Evolutionary conservation across 2,888 invertebrate genomes (phyloP), one percentile per base, ranked within the genome.

Genomic region (Melipona bicolor): DNA sequence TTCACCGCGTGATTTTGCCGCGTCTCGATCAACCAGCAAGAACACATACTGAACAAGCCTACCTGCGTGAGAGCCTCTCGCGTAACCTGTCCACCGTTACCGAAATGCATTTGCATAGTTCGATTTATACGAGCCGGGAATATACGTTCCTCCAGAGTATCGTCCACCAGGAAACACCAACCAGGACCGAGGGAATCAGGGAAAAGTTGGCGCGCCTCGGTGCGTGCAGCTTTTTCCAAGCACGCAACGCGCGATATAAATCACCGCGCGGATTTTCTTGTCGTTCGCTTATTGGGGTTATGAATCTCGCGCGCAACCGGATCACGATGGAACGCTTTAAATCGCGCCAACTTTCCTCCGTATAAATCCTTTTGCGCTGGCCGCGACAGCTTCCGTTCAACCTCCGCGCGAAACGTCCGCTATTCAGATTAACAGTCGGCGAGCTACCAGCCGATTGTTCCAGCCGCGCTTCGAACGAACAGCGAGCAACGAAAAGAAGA

Each of bases 181-280:
- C 9, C 43, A 43, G 43, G 1, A 43, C 43, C 43, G 6, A 43
- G 9, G 9, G 80, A 86, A 84, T 87, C 79, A 82, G 86, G 83
- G 87, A 84, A 84, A 89, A 36, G 32, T 65, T 36, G 62, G 69
- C 87, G 81, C 74, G 64, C 65, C 36, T 17, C 13, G 15, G 21
- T 24, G 3, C 43, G n/a, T 13, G n/a, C 27, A 11, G 74, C 76
- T 65, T 59, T 79, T 79, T 62, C 72, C 32, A 27, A 24, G 69
- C 50, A 49, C 13, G 36, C 64, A 69, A 61, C 65, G 64, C 67
- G 68, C 43, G 43, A 43, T 9, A 83, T 87, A 86, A 86, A 89
- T 89, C 89, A 83, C 75, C 50, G 68, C 19, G 43, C 36, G 86
- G 81, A 78, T 81, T 69, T 78, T 82, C 65, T 77, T 70, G 84